Percentiles rank a stretch among this genome's conserved stretches.
Conservation (phyloP, 2,888 invertebrate genomes). For the Coecobrya sp. region DNA sequence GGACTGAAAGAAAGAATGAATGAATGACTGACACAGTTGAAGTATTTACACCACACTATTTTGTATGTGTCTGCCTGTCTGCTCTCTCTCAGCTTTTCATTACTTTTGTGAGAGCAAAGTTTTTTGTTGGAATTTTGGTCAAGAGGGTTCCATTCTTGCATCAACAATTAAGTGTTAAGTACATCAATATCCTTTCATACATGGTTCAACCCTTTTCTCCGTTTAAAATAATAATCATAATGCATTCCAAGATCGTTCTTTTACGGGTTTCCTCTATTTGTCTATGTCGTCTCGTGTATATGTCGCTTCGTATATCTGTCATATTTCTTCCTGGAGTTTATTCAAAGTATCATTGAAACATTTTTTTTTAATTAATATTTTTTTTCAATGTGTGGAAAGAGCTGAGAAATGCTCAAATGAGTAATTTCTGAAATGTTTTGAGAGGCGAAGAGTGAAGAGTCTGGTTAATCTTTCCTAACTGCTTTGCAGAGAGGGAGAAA, state of each 20-base stretch:
- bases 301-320: not conserved
- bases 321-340: constrained; percentile 56
- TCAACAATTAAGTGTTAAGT: constrained; percentile 78
- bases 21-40: constrained; percentile 72
- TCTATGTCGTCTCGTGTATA: not conserved
- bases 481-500: constrained; percentile 16
- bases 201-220: constrained; percentile 63
- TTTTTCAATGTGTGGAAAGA: constrained; percentile 57
- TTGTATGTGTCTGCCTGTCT: not conserved
- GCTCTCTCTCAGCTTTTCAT: constrained; percentile 39
- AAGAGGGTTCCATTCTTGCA: constrained; percentile 77
- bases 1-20: constrained; percentile 47
- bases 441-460: constrained; percentile 43
- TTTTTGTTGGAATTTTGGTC: constrained; percentile 68
- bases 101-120: constrained; percentile 41
- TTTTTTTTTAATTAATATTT: not conserved
- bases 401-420: constrained; percentile 31
- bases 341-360: constrained; percentile 37
- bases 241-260: constrained; percentile 61
- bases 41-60: constrained; percentile 55
- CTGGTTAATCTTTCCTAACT: constrained; percentile 69
- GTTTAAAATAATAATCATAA: constrained; percentile 38
- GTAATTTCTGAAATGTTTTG: constrained; percentile 70
- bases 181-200: constrained; percentile 77
- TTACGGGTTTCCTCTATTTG: constrained; percentile 40